A percentile compares a stretch with the other conserved stretches of the same genome.
Conservation (phyloP, 2,113 vertebrate genomes). For the Petrocephalus zakoni region DNA sequence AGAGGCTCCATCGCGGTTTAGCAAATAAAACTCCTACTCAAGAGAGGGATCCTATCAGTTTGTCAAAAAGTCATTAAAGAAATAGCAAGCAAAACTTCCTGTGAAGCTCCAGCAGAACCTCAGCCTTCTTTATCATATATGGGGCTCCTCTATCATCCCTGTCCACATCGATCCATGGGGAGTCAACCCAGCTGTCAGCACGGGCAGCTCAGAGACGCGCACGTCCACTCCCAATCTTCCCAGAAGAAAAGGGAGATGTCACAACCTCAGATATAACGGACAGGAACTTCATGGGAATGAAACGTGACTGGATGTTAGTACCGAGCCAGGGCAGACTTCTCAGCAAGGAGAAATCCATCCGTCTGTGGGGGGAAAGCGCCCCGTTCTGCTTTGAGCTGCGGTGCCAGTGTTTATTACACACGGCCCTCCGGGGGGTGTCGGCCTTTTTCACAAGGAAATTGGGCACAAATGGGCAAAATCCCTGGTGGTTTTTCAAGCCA, state of each 20-base stretch:
- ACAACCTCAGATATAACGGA: not conserved
- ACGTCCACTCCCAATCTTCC: not conserved
- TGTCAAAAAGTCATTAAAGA: not conserved
- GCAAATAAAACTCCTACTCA: not conserved
- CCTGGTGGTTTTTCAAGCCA: not conserved
- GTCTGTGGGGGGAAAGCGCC: not conserved
- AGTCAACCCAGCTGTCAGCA: not conserved
- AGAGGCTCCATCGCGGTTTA: not conserved
- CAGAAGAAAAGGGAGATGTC: not conserved
- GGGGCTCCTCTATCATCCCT: not conserved
- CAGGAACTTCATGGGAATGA: not conserved
- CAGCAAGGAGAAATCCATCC: not conserved
- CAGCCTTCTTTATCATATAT: not conserved
- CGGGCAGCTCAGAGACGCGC: not conserved
- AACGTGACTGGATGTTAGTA: not conserved
- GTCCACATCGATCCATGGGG: not conserved
- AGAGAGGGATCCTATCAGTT: not conserved
- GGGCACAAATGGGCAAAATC: not conserved
- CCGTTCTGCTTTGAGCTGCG: not conserved
- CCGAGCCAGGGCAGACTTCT: not conserved
- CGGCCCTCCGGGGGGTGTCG: not conserved
- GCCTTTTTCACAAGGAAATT: constrained; percentile 2
- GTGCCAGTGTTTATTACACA: not conserved
- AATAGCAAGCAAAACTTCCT: not conserved
- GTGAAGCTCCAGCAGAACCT: not conserved